These are phyloP conservation scores for Caligus rogercresseyi DNA, from an alignment of 1,140 invertebrate genomes.

Conservation along the genomic window DNA sequence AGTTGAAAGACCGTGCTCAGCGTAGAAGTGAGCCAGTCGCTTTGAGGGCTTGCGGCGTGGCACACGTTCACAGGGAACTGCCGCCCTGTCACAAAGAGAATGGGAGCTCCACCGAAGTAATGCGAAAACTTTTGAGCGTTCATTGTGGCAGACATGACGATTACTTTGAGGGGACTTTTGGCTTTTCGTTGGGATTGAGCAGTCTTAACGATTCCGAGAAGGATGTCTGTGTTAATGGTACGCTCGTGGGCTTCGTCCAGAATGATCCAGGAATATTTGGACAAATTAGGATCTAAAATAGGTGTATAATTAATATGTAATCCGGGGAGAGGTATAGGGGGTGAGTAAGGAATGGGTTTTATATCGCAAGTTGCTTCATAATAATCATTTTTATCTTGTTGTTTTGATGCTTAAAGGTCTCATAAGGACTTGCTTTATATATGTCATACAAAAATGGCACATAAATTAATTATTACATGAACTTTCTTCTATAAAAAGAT, in stretches of 20 bases:
- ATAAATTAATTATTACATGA: too few relatives aligned
- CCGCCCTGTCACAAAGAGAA: conserved; percentile 73
- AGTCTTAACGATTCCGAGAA: conserved; percentile 62
- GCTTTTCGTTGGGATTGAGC: conserved; percentile 50
- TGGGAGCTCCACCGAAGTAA: conserved; percentile 71
- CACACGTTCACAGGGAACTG: conserved; percentile 52
- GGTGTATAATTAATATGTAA: conserved; percentile 12
- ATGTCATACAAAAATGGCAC: too few relatives aligned
- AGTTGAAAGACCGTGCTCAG: conserved; percentile 79
- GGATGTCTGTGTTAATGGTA: conserved; percentile 81
- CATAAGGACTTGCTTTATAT: too few relatives aligned
- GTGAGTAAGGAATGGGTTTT: not conserved
- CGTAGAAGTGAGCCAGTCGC: conserved; percentile 29
- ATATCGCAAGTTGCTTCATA: not conserved
- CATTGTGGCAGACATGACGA: conserved; percentile 90
- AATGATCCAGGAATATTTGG: conserved; percentile 64
- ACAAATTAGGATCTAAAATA: conserved; percentile 41
- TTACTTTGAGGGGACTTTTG: conserved; percentile 36
- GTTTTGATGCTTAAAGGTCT: too few relatives aligned
- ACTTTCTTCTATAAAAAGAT: too few relatives aligned
- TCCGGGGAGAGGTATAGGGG: conserved; percentile 1
- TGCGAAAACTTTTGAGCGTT: conserved; percentile 76
- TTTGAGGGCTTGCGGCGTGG: not conserved
- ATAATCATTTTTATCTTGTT: too few relatives aligned
- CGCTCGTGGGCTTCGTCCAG: conserved; percentile 95